A percentile compares a stretch with the other conserved stretches of the same genome.
Conservation (phyloP, 1,140 invertebrate species). For the Heliothis virescens region DNA sequence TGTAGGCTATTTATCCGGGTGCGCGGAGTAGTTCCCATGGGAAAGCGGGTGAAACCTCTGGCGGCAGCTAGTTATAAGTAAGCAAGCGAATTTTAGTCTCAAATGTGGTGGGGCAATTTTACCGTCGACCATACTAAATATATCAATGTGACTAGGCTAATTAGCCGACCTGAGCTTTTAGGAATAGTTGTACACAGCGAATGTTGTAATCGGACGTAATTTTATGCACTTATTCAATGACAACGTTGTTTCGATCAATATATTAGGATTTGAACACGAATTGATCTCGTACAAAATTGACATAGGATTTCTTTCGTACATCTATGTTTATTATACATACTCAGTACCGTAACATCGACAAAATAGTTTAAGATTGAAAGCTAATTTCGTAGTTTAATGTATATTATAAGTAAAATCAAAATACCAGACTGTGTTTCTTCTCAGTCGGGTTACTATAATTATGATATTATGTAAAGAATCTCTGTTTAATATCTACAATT, state of each 20-base stretch:
- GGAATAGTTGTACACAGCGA: background rate
- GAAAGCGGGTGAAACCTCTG: too few species aligned
- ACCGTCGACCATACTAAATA: background rate
- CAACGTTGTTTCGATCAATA: background rate
- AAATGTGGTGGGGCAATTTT: too few species aligned
- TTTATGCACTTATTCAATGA: background rate
- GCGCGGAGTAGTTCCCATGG: too few species aligned
- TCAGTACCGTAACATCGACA: background rate
- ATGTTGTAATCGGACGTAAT: background rate
- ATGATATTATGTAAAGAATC: background rate
- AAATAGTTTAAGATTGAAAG: background rate
- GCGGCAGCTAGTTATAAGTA: too few species aligned
- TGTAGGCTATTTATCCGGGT: too few species aligned
- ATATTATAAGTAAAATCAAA: background rate
- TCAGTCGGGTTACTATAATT: background rate
- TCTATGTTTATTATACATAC: background rate
- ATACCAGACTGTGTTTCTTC: background rate
- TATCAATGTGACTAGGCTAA: constrained; percentile 11
- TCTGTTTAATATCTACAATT: background rate
- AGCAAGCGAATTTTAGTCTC: too few species aligned
- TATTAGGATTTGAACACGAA: background rate
- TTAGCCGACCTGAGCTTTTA: constrained; percentile 28
- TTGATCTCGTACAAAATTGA: constrained; percentile 5
- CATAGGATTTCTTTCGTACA: constrained; percentile 9
- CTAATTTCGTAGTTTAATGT: background rate